A percentile compares a stretch with the other conserved stretches of the same genome.
Conservation (phyloP, 2,113 vertebrate genomes). For the Poecilia latipinna region DNA sequence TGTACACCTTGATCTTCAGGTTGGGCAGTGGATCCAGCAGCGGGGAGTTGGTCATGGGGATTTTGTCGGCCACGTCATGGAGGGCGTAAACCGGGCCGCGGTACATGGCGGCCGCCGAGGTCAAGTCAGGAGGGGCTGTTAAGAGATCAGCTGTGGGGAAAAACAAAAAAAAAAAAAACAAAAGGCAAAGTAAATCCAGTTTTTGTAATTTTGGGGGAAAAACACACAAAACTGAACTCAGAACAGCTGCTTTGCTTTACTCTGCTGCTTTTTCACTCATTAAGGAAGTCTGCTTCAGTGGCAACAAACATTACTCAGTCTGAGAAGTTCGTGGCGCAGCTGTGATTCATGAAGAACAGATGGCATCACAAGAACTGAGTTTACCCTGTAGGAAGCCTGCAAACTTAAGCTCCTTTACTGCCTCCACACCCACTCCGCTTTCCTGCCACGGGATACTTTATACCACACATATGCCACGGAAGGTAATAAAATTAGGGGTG, state of each 20-base stretch:
- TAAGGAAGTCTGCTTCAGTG: slow-evolving; percentile 57
- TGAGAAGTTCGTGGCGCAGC: slow-evolving; percentile 55
- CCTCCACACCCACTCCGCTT: neutral
- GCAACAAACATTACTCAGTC: slow-evolving; percentile 58
- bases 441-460: neutral
- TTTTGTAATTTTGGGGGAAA: slow-evolving; percentile 19
- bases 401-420: slow-evolving; percentile 47
- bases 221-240: slow-evolving; percentile 40
- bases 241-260: slow-evolving; percentile 30
- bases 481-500: neutral
- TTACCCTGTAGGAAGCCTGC: slow-evolving; percentile 61
- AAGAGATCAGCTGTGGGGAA: slow-evolving; percentile 85
- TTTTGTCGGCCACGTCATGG: slow-evolving; percentile 96
- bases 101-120: slow-evolving; percentile 96
- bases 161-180: neutral
- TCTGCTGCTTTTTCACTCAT: slow-evolving; percentile 61
- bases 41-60: slow-evolving; percentile 98
- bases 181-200: neutral
- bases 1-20: slow-evolving; percentile 98
- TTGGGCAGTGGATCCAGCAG: slow-evolving; percentile 94
- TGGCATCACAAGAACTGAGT: slow-evolving; percentile 64
- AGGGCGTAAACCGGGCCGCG: slow-evolving; percentile 95
- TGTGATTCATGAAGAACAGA: slow-evolving; percentile 74
- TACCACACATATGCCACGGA: neutral
- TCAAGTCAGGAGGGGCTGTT: slow-evolving; percentile 92